Conservation (phyloP, 2,113 vertebrate species). For the Muntiacus muntjak region DNA sequence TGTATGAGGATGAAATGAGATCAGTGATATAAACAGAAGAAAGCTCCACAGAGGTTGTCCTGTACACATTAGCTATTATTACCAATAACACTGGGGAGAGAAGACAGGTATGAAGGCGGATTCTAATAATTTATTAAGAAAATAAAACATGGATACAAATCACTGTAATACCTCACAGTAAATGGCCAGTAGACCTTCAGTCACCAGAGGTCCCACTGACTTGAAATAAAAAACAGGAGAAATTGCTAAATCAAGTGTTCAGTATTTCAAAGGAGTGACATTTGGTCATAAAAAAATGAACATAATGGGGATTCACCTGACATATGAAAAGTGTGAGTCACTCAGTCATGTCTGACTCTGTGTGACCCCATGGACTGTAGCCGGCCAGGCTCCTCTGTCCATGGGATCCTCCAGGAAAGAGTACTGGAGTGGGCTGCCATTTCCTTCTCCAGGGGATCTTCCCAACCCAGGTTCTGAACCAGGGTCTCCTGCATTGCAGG, state of each 20-base stretch:
- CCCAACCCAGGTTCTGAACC: background rate
- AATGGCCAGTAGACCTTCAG: background rate
- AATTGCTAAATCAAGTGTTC: background rate
- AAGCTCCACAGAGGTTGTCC: background rate
- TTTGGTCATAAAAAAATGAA: background rate
- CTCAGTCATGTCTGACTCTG: fast-evolving
- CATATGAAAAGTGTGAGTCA: background rate
- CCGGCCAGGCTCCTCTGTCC: background rate
- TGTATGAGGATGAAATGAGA: background rate
- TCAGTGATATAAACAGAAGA: fast-evolving
- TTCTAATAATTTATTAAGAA: background rate
- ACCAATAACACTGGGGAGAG: background rate
- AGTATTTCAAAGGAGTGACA: background rate
- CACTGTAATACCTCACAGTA: background rate
- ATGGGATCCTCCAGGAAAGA: background rate
- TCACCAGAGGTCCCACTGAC: background rate
- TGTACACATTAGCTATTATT: background rate
- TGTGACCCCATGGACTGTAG: background rate
- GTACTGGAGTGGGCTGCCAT: background rate
- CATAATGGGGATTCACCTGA: background rate
- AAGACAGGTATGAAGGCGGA: background rate
- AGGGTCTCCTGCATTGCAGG: background rate
- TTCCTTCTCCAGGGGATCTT: background rate
- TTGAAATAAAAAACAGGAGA: background rate
- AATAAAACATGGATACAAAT: background rate